These are phyloP conservation scores for Ophraella communa DNA, from an alignment of 2,888 invertebrate species.

Conservation along the genomic window DNA sequence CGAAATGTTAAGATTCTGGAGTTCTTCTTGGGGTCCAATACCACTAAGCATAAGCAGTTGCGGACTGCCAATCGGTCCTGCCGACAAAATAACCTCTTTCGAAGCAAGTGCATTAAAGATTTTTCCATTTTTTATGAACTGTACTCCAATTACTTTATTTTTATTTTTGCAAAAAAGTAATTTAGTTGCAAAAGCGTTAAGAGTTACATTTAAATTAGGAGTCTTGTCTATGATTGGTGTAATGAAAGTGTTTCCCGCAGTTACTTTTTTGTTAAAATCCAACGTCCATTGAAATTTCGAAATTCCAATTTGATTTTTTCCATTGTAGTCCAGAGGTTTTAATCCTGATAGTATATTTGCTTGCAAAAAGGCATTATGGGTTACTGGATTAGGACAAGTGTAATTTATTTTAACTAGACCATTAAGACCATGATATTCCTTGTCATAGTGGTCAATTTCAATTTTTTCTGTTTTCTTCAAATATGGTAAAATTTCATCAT, in stretches of 20 bases:
- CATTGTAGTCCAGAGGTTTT: slow-evolving; percentile 69
- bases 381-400: slow-evolving; percentile 8
- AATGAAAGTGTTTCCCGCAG: slow-evolving; percentile 68
- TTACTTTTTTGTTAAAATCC: slow-evolving; percentile 65
- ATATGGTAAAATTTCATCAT: slow-evolving; percentile 59
- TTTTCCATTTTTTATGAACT: slow-evolving; percentile 61
- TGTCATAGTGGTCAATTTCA: slow-evolving; percentile 1
- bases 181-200: slow-evolving; percentile 64
- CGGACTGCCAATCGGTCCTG: slow-evolving; percentile 74
- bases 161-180: slow-evolving; percentile 60
- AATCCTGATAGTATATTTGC: slow-evolving; percentile 66
- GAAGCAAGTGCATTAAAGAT: slow-evolving; percentile 62
- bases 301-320: slow-evolving; percentile 65
- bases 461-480: slow-evolving; percentile 23
- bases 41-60: slow-evolving; percentile 49
- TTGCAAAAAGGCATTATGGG: slow-evolving; percentile 38
- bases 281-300: slow-evolving; percentile 69
- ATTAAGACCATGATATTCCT: slow-evolving; percentile 12
- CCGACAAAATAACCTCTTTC: slow-evolving; percentile 76
- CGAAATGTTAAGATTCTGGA: slow-evolving; percentile 39
- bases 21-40: slow-evolving; percentile 44
- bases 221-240: slow-evolving; percentile 61
- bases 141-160: slow-evolving; percentile 63
- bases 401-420: slow-evolving; percentile 18
- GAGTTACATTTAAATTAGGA: slow-evolving; percentile 65